A percentile compares a stretch with the other conserved stretches of the same genome.
These are phyloP conservation scores for Augiades crinisus DNA, from an alignment of 2,888 invertebrate species.

Conservation along the genomic window DNA sequence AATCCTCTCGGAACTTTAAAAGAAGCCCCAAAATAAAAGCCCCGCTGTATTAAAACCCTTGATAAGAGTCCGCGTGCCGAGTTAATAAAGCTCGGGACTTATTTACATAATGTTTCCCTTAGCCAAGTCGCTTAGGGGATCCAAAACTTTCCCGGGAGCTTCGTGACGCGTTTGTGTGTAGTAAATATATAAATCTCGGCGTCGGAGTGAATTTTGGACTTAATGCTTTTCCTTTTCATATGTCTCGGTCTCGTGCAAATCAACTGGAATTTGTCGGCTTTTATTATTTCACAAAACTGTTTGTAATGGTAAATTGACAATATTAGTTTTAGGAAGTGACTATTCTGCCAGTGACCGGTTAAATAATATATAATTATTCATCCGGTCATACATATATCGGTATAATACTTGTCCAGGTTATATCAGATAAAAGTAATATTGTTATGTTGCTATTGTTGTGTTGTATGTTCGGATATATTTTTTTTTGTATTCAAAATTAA, in stretches of 20 bases:
- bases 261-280: no score
- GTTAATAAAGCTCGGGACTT: slow-evolving; percentile 69
- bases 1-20: slow-evolving; percentile 24
- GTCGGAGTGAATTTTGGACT: slow-evolving; percentile 18
- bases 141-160: slow-evolving; percentile 47
- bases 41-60: slow-evolving; percentile 26
- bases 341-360: no score
- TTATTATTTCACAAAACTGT: no score
- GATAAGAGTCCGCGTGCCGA: slow-evolving; percentile 33
- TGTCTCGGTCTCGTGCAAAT: slow-evolving; percentile 3
- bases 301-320: no score
- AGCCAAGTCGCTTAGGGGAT: slow-evolving; percentile 55
- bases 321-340: no score
- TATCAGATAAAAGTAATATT: no score
- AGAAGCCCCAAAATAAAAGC: slow-evolving; percentile 22
- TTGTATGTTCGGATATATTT: no score
- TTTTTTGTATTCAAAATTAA: no score
- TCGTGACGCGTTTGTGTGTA: slow-evolving; percentile 24
- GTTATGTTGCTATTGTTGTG: no score
- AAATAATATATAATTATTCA: no score
- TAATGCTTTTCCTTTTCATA: slow-evolving; percentile 9
- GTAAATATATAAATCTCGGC: slow-evolving; percentile 24
- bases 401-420: no score
- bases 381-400: no score
- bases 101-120: slow-evolving; percentile 75